Conservation (phyloP, 2,113 vertebrate species). For the Azemiops feae region DNA sequence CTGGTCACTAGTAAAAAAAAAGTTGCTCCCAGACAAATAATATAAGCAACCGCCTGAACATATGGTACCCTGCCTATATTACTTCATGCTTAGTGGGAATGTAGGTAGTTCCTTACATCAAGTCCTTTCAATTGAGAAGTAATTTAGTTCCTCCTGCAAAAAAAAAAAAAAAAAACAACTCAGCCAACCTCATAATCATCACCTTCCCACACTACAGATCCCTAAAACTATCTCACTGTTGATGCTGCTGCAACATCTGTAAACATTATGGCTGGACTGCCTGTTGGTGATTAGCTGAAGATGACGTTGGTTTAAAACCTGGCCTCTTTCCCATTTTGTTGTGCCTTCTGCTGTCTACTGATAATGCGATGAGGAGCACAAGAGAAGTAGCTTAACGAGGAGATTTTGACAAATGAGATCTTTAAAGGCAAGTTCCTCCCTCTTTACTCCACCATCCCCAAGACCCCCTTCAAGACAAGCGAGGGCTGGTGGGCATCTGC, state of each 20-base stretch:
- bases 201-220: not conserved
- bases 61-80: not conserved
- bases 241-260: not conserved
- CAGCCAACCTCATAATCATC: not conserved
- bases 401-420: not conserved
- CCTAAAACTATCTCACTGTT: not conserved
- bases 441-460: not conserved
- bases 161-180: not conserved
- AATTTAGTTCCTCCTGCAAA: not conserved
- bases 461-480: not conserved
- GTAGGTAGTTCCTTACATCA: not conserved
- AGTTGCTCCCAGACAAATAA: not conserved
- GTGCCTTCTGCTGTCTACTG: not conserved
- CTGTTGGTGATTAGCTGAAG: constrained; percentile 1
- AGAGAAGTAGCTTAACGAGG: not conserved
- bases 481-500: not conserved
- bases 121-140: not conserved
- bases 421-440: not conserved
- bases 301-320: not conserved
- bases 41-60: not conserved
- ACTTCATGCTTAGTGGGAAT: not conserved
- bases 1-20: not conserved
- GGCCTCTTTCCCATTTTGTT: not conserved
- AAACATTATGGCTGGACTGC: not conserved
- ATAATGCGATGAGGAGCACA: not conserved